phyloP scores from a whole-genome alignment of 2,888 invertebrate genomes.

The Anagyrus pseudococci region DNA sequence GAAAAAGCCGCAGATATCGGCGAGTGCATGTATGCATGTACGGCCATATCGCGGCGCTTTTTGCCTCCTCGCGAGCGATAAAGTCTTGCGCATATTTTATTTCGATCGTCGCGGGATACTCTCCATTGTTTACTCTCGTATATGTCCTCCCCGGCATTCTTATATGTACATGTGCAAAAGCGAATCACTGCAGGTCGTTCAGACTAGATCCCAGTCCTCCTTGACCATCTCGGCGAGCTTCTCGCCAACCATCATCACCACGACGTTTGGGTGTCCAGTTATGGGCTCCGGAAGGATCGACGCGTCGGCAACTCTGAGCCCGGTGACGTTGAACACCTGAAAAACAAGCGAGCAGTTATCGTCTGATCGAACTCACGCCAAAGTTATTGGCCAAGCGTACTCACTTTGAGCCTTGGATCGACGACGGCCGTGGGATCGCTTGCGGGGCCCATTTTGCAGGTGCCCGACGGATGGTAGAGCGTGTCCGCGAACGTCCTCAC shows the following conservation, averaged over 20 bases:
- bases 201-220: constrained; percentile 63
- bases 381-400: constrained; percentile 8
- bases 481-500: constrained; percentile 73
- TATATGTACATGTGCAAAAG: too few species aligned
- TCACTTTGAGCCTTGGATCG: constrained; percentile 65
- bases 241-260: constrained; percentile 74
- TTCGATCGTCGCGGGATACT: too few species aligned
- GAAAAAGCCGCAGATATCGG: too few species aligned
- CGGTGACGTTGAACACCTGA: constrained; percentile 63
- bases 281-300: constrained; percentile 71
- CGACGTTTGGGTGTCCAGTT: constrained; percentile 71
- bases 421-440: constrained; percentile 70
- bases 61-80: too few species aligned
- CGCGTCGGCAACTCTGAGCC: constrained; percentile 71
- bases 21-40: too few species aligned
- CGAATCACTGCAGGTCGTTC: too few species aligned
- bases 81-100: too few species aligned
- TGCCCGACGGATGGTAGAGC: constrained; percentile 73
- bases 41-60: too few species aligned
- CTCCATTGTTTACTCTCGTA: too few species aligned
- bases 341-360: neutral
- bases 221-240: constrained; percentile 72
- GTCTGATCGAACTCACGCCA: neutral
- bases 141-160: neutral
- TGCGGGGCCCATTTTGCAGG: constrained; percentile 72